Conservation (phyloP, 2,113 vertebrate species). For the Mormyrus lacerda region DNA sequence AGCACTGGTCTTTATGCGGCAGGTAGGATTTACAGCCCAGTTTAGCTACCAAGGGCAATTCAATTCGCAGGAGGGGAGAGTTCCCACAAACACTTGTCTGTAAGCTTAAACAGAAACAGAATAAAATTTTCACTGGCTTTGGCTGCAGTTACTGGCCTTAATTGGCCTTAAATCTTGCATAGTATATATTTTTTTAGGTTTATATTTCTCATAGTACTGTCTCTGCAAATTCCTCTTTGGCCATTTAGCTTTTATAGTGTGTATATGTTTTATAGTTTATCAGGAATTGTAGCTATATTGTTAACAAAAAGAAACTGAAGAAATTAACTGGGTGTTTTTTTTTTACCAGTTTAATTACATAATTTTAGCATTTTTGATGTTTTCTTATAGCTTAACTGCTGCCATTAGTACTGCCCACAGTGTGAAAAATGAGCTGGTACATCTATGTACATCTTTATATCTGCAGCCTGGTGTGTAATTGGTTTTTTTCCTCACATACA, state of each 20-base stretch:
- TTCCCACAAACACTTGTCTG: not conserved
- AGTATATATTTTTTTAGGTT: not conserved
- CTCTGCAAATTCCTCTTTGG: not conserved
- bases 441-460: not conserved
- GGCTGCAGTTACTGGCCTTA: not conserved
- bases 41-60: not conserved
- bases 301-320: no score
- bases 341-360: not conserved
- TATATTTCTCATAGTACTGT: not conserved
- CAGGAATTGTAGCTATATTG: not conserved
- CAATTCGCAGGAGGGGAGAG: not conserved
- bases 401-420: not conserved
- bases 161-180: not conserved
- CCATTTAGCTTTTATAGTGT: not conserved
- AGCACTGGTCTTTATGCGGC: not conserved
- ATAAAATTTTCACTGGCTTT: not conserved
- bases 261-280: not conserved
- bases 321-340: not conserved
- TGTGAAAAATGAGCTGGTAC: not conserved
- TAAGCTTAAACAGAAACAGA: not conserved
- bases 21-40: not conserved
- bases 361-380: not conserved
- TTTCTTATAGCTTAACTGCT: not conserved
- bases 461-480: not conserved
- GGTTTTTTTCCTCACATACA: not conserved